Evolutionary conservation across 2,888 invertebrate genomes (phyloP).

Genomic region (Zele albiditarsus): DNA sequence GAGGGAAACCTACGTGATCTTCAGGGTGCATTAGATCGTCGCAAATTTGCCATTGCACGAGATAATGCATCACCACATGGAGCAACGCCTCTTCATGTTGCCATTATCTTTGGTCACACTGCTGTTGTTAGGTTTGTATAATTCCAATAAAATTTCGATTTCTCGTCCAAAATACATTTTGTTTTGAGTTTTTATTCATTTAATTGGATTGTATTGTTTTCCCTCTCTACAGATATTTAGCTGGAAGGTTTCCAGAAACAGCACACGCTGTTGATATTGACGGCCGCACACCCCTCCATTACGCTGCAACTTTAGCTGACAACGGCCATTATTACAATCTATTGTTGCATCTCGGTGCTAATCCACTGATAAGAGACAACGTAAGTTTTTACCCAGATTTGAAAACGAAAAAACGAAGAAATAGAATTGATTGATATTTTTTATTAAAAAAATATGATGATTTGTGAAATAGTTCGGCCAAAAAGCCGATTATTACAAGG

Average conservation of each 20-base stretch:
- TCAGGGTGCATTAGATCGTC: constrained; percentile 88
- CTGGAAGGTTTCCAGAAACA: constrained; percentile 90
- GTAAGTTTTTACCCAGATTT: constrained; percentile 74
- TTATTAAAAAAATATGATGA: constrained; percentile 16
- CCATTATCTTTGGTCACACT: constrained; percentile 88
- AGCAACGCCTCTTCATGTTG: constrained; percentile 90
- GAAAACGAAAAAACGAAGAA: background rate
- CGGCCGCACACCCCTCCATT: constrained; percentile 91
- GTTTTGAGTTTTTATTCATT: constrained; percentile 14
- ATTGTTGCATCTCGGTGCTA: constrained; percentile 88
- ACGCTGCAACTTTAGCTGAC: constrained; percentile 87
- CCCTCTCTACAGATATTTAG: constrained; percentile 77
- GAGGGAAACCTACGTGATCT: constrained; percentile 89
- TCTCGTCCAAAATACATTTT: background rate
- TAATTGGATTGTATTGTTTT: background rate
- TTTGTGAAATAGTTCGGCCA: constrained; percentile 78
- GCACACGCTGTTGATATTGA: constrained; percentile 85
- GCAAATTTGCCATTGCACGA: constrained; percentile 92
- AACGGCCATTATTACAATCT: constrained; percentile 92
- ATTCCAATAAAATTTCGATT: background rate
- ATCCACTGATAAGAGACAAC: constrained; percentile 87
- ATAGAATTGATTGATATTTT: constrained; percentile 8
- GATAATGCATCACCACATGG: constrained; percentile 89
- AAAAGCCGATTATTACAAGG: constrained; percentile 86
- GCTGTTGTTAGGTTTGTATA: constrained; percentile 70